phyloP scores from a whole-genome alignment of 2,888 invertebrate genomes.

The Athetis lepigone region DNA sequence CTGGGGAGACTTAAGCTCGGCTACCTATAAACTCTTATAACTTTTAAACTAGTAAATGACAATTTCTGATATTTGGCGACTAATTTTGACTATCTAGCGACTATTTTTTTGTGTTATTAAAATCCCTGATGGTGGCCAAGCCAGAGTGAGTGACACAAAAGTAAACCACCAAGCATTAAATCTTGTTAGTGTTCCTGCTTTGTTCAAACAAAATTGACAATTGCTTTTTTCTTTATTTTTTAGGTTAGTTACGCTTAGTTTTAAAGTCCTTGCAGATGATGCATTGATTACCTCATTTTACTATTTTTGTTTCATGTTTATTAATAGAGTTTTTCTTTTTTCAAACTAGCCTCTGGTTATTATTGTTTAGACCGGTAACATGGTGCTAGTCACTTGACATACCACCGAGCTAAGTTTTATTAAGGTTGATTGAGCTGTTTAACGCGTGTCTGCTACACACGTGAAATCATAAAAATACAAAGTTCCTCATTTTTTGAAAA shows the following conservation, averaged over 20 bases:
- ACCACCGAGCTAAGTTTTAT: constrained; percentile 35
- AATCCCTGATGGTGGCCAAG: too few relatives aligned
- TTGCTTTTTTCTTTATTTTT: neutral
- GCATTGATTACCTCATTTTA: constrained; percentile 47
- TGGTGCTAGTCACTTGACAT: constrained; percentile 43
- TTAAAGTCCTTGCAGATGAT: constrained; percentile 27
- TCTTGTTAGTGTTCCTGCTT: too few relatives aligned
- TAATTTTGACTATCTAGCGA: too few relatives aligned
- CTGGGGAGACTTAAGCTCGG: too few relatives aligned
- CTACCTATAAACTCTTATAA: too few relatives aligned
- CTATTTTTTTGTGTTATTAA: too few relatives aligned
- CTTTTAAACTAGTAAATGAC: too few relatives aligned
- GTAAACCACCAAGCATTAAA: too few relatives aligned
- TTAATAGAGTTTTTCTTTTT: neutral
- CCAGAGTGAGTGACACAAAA: too few relatives aligned
- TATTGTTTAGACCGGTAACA: constrained; percentile 7
- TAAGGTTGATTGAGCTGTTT: constrained; percentile 14
- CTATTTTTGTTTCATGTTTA: neutral
- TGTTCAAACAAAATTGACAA: constrained; percentile 21
- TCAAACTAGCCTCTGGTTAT: neutral
- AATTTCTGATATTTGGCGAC: too few relatives aligned
- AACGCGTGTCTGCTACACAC: constrained; percentile 2
- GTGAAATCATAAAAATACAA: neutral
- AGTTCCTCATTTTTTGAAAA: neutral
- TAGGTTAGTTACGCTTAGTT: constrained; percentile 15